Base-by-base conservation (phyloP, 2,888 invertebrate genomes). In the Agriopis marginaria region DNA sequence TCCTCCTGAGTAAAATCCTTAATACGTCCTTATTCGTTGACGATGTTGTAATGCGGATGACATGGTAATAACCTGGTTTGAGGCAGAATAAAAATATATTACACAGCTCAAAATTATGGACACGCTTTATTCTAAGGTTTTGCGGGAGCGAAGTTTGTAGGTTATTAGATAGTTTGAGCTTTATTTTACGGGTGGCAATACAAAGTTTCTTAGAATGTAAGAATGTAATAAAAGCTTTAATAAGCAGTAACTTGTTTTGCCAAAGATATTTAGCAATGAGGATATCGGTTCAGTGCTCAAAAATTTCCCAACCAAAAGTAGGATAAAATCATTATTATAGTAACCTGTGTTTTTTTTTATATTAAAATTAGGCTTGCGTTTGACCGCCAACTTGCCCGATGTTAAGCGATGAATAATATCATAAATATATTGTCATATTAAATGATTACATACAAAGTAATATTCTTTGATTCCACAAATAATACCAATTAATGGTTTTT, bases 11-110 rank as follows among this genome's bases (percentile, higher is more conserved):
- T 3, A 2, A 23, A 9, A 23, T 14, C 44, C 44, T 62, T 3
- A 62, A 32, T 62, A 53, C 53, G 45, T 10, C 53, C 62, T n/a
- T 4, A 2, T 64, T 55, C 12, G 64, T 55, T 64, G 68, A 69
- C 68, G 60, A 68, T 49, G 68, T 59, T 54, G 63, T 68, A 63
- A 63, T 59, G 58, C 53, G 63, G 63, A 59, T 63, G 68, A 68
- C 58, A 68, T 68, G 63, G 68, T 68, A 68, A 68, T 68, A 68
- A 59, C 68, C 68, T 51, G 55, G 50, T 56, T 59, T 63, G 45
- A 61, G 63, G 63, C 51, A 58, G 32, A 56, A 63, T 58, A 63
- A 67, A 66, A 66, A 51, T 66, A 51, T 58, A 58, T 62, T 62
- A 53, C 53, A 32, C 42, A 9, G 53, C 53, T 47, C 49, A 45